These are phyloP conservation scores for Atrichornis clamosus DNA, from an alignment of 2,113 vertebrate genomes.

Conservation along the genomic window DNA sequence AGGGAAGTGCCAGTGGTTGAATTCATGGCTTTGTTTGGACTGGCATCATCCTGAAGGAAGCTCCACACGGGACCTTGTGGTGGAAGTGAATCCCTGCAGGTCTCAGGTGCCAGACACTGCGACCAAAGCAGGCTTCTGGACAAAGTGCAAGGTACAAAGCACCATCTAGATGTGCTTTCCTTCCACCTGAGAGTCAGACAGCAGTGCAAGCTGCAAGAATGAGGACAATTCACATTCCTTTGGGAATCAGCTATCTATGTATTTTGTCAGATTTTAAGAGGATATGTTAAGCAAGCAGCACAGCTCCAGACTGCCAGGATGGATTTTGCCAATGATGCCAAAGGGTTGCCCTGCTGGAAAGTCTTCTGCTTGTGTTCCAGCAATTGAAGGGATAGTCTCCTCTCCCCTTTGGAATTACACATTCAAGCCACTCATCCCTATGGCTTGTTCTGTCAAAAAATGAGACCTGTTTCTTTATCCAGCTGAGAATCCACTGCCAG, in stretches of 20 bases:
- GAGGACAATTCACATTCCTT: background rate
- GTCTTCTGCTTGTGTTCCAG: background rate
- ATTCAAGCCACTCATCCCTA: background rate
- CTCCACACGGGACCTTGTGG: background rate
- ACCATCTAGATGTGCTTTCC: background rate
- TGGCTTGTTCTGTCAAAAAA: background rate
- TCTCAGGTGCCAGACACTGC: background rate
- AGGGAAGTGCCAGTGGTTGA: background rate
- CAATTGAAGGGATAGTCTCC: background rate
- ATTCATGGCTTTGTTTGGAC: background rate
- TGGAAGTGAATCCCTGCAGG: background rate
- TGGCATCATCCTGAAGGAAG: background rate
- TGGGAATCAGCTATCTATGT: background rate
- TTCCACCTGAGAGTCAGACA: background rate
- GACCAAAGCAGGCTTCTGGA: background rate
- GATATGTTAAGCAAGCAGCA: background rate
- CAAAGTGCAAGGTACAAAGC: background rate
- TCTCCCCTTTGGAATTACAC: background rate
- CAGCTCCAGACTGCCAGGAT: background rate
- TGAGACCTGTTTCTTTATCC: background rate
- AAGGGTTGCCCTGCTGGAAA: background rate
- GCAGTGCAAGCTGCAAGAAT: background rate
- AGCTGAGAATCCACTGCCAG: background rate
- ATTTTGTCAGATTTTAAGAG: background rate
- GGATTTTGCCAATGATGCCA: background rate